These are phyloP conservation scores for Corythaeola cristata DNA, from an alignment of 2,113 vertebrate genomes.

Conservation along the genomic window DNA sequence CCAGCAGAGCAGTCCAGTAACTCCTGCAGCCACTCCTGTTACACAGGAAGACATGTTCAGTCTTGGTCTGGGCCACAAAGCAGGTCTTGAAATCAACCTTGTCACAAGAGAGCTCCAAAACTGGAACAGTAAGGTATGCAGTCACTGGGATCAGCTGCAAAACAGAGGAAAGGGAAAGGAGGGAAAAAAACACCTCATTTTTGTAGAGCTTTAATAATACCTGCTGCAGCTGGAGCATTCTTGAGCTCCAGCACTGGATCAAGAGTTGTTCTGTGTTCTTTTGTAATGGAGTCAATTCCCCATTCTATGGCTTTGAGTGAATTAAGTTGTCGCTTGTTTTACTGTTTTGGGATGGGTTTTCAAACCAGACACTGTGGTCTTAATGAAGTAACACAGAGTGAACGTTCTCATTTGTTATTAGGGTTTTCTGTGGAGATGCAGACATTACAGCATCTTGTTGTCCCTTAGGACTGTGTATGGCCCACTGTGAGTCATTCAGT, in stretches of 20 bases:
- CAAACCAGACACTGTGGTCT: not conserved
- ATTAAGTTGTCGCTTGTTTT: not conserved
- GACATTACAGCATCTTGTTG: not conserved
- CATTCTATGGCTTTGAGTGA: not conserved
- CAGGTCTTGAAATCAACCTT: constrained; percentile 84
- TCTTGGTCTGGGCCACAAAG: constrained; percentile 74
- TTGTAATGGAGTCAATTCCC: not conserved
- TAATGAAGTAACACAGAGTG: not conserved
- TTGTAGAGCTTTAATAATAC: not conserved
- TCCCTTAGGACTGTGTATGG: not conserved
- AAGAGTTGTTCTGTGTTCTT: not conserved
- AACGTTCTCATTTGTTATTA: not conserved
- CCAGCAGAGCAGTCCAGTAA: constrained; percentile 80
- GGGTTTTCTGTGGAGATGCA: constrained; percentile 1
- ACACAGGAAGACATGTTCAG: constrained; percentile 74
- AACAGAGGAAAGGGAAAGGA: not conserved
- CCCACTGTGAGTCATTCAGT: not conserved
- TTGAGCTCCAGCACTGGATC: not conserved
- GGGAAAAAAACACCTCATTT: not conserved
- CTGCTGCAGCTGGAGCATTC: not conserved
- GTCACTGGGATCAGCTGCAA: constrained; percentile 81
- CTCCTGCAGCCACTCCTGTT: constrained; percentile 79
- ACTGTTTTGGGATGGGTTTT: not conserved
- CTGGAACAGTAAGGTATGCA: constrained; percentile 77
- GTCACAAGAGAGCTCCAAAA: constrained; percentile 78